Conservation (phyloP, 2,888 invertebrate species). For the Lampropteryx suffumata region DNA sequence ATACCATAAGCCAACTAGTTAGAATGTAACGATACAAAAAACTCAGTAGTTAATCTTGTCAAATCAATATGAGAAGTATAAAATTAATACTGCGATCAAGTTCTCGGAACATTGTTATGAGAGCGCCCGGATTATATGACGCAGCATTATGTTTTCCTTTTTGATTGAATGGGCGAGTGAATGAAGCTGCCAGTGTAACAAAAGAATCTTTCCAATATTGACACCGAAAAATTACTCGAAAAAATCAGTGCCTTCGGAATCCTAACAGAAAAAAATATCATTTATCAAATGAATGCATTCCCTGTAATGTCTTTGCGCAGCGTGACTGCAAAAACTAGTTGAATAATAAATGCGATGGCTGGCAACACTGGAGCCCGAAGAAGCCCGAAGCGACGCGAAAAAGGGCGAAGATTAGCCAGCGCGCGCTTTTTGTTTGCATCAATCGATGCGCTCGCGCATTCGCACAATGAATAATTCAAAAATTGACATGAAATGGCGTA, state of each 20-base stretch:
- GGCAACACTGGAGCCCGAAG: slow-evolving; percentile 75
- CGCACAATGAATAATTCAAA: slow-evolving; percentile 83
- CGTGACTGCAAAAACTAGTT: slow-evolving; percentile 79
- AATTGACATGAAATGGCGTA: slow-evolving; percentile 84
- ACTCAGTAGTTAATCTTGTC: slow-evolving; percentile 53
- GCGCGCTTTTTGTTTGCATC: slow-evolving; percentile 81
- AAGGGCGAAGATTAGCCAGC: slow-evolving; percentile 80
- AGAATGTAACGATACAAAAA: slow-evolving; percentile 45
- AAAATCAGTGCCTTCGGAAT: slow-evolving; percentile 47
- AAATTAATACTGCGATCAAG: slow-evolving; percentile 54
- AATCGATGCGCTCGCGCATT: slow-evolving; percentile 83
- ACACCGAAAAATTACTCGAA: slow-evolving; percentile 68
- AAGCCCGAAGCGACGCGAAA: slow-evolving; percentile 66
- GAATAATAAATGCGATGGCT: slow-evolving; percentile 76
- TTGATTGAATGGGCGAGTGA: slow-evolving; percentile 58
- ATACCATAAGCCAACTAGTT: slow-evolving; percentile 42
- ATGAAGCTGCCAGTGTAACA: slow-evolving; percentile 55
- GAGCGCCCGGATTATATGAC: slow-evolving; percentile 59
- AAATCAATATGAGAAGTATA: slow-evolving; percentile 57
- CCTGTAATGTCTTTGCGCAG: slow-evolving; percentile 76
- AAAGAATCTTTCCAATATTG: slow-evolving; percentile 60
- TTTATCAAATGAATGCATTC: slow-evolving; percentile 81
- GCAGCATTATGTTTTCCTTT: slow-evolving; percentile 55
- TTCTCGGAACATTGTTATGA: slow-evolving; percentile 59
- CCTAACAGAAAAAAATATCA: slow-evolving; percentile 59